Base-by-base conservation (phyloP, 2,797 vertebrate species). In the Ctenochaetus hawaiiensis region DNA sequence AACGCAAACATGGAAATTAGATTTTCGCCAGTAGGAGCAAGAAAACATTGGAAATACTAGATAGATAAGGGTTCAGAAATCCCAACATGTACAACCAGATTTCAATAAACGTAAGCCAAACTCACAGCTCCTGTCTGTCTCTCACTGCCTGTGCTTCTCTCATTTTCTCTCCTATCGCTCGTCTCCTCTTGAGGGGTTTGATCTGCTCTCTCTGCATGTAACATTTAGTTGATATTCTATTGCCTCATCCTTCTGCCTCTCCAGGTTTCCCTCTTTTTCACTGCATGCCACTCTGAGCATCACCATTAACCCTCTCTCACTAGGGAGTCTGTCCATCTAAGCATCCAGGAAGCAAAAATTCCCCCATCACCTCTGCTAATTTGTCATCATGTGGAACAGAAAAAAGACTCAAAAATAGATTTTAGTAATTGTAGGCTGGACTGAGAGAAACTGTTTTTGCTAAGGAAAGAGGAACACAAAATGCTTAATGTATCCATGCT, bases 271-370 rank as follows among this genome's bases (percentile, higher is more conserved):
- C 71, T 65, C 63, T 73, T 65, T 39, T 44, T 82, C 57, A 9
- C 23, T 22, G 26, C 44, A 10, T 52, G 65, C 59, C 49, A 72
- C 77, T 72, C 63, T 53, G 81, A 56, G 62, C 70, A 73, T 80
- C 74, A 62, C 49, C 58, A 77, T 81, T 86, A 83, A 80, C 59
- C 74, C 9, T 12, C 59, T 62, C 53, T 65, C 83, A 76, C 66
- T 14, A 0, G 78, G 80, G 72, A 85, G 52, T 45, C 64, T 64
- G 80, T 76, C 87, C 67, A 72, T 90, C 77, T 85, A 75, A 44
- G 74, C 26, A 52, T 69, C 56, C 45, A 43, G 59, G 78, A 80
- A 57, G 57, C 47, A 53, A 70, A 61, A 80, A 86, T 77, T 4
- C 73, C 59, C 65, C 49, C 51, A 10, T 41, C 49, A 78, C 54